Percentiles rank a stretch among this genome's conserved stretches.
Conservation (phyloP, 2,888 invertebrate genomes). For the Alentia gelatinosa region DNA sequence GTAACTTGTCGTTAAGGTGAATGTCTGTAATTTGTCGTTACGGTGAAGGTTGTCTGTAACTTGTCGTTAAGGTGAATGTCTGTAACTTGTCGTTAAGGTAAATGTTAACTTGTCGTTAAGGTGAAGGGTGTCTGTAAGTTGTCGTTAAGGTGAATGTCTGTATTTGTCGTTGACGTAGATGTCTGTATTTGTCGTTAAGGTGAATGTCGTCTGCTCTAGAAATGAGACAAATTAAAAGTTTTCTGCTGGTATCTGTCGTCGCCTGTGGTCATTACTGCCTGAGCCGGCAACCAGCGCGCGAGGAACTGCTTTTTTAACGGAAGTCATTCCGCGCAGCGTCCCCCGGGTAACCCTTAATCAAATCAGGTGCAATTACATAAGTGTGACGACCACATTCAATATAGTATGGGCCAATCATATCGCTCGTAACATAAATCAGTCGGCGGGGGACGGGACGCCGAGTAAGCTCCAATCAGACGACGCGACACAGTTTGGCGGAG, state of each 20-base stretch:
- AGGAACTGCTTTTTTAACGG: not conserved
- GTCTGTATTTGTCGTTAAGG: not conserved
- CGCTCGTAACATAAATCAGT: conserved; percentile 1
- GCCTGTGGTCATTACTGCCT: not conserved
- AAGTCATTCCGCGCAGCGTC: not conserved
- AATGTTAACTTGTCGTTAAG: not conserved
- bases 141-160: not conserved
- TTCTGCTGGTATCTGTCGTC: not conserved
- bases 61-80: not conserved
- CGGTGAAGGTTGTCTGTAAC: too few species aligned
- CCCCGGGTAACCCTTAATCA: conserved; percentile 35
- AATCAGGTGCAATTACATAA: conserved; percentile 47
- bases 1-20: too few species aligned
- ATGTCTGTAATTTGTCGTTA: too few species aligned
- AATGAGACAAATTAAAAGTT: not conserved
- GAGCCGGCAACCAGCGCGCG: not conserved
- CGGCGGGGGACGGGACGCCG: not conserved
- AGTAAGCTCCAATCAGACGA: conserved; percentile 37
- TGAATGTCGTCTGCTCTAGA: not conserved
- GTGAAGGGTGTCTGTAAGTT: not conserved
- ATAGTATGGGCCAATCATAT: conserved; percentile 28
- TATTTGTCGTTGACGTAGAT: not conserved
- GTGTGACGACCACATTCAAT: conserved; percentile 43
- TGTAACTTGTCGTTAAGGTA: not conserved
- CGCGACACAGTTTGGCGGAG: not conserved